Conservation (phyloP, 1,140 invertebrate genomes). For the Cyrtorhinus lividipennis region DNA sequence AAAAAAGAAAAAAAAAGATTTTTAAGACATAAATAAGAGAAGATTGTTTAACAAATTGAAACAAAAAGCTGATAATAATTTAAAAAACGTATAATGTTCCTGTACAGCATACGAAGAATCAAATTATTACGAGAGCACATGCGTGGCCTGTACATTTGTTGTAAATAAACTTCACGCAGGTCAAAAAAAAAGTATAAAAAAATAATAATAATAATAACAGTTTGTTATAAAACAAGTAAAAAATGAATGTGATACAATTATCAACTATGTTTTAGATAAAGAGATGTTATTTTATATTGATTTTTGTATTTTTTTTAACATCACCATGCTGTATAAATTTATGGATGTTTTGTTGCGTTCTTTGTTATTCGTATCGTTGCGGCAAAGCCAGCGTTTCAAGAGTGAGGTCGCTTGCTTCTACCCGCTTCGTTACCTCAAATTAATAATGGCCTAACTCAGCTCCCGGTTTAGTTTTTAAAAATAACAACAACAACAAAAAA, state of each 20-base stretch:
- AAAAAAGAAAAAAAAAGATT: slow-evolving; percentile 21
- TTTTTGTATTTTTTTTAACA: slow-evolving; percentile 23
- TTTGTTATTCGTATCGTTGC: slow-evolving; percentile 20
- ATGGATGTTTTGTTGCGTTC: slow-evolving; percentile 20
- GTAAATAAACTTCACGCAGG: slow-evolving; percentile 21
- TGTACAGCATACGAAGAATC: slow-evolving; percentile 25
- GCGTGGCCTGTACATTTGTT: slow-evolving; percentile 21
- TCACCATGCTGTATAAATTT: slow-evolving; percentile 17
- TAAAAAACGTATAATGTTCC: slow-evolving; percentile 24
- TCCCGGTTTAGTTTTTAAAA: slow-evolving; percentile 17
- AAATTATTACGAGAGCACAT: slow-evolving; percentile 21
- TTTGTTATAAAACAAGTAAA: slow-evolving; percentile 24
- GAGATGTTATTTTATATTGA: slow-evolving; percentile 21
- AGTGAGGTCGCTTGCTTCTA: slow-evolving; percentile 24
- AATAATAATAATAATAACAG: slow-evolving; percentile 6
- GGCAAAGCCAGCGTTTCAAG: slow-evolving; percentile 23
- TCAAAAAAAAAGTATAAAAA: slow-evolving; percentile 10
- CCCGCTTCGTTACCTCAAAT: slow-evolving; percentile 21
- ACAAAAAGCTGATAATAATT: slow-evolving; percentile 21
- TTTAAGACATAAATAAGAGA: background rate
- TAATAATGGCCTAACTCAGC: slow-evolving; percentile 21
- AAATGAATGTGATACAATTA: slow-evolving; percentile 27
- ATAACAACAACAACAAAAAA: slow-evolving; percentile 7
- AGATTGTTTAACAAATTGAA: slow-evolving; percentile 12
- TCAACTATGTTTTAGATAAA: slow-evolving; percentile 23